Conservation (phyloP, 2,888 invertebrate species). For the Ochlodes sylvanus region DNA sequence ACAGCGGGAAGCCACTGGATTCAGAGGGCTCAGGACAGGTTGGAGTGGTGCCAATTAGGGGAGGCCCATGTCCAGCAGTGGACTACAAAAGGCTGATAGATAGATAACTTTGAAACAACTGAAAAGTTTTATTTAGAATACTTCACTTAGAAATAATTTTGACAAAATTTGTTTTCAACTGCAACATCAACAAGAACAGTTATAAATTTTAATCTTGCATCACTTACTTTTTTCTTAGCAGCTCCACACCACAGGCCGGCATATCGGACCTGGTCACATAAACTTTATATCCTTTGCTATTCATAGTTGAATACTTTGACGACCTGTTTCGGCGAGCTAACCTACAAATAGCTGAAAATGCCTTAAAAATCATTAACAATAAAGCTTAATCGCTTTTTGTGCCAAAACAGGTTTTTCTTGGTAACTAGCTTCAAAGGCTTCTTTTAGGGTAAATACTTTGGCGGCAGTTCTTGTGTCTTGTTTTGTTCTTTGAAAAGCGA, state of each 20-base stretch:
- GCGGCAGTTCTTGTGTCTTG: slow-evolving; percentile 56
- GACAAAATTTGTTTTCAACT: too few species aligned
- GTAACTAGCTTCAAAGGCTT: slow-evolving; percentile 38
- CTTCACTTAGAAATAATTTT: too few species aligned
- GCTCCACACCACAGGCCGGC: slow-evolving; percentile 84
- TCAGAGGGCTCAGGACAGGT: too few species aligned
- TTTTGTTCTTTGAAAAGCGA: slow-evolving; percentile 71
- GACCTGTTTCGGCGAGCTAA: slow-evolving; percentile 49
- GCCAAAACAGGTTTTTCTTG: slow-evolving; percentile 49
- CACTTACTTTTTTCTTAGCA: slow-evolving; percentile 87
- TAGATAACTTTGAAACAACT: too few species aligned
- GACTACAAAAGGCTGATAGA: too few species aligned
- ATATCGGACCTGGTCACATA: slow-evolving; percentile 87
- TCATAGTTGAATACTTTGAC: slow-evolving; percentile 60
- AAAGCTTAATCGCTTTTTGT: slow-evolving; percentile 43
- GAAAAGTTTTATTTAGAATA: too few species aligned
- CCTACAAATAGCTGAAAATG: slow-evolving; percentile 47
- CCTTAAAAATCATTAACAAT: slow-evolving; percentile 67
- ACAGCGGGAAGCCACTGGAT: too few species aligned
- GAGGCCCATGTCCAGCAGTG: too few species aligned
- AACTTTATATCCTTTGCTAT: slow-evolving; percentile 79
- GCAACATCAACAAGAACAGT: too few species aligned
- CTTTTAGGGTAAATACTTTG: slow-evolving; percentile 73
- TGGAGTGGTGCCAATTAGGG: too few species aligned
- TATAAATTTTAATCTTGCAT: too few species aligned